Percentiles rank a stretch among this genome's conserved stretches.
Conservation (phyloP, 2,797 vertebrate species). For the Rachycentron canadum region DNA sequence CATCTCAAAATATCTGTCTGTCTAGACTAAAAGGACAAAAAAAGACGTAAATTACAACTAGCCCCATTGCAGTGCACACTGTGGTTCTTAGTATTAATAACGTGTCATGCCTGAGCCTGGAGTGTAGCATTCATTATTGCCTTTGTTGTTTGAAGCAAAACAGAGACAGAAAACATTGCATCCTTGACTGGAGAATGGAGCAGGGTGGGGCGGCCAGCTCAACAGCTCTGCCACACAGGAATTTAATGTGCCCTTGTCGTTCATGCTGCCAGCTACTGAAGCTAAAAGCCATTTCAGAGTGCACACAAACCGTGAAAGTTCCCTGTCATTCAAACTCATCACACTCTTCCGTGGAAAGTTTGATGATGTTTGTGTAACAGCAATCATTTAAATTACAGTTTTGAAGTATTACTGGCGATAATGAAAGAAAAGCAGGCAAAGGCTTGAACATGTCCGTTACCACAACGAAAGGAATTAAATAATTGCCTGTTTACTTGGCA, state of each 20-base stretch:
- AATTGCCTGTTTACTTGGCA: conserved; percentile 61
- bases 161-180: conserved; percentile 54
- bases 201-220: conserved; percentile 63
- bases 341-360: conserved; percentile 35
- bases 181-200: conserved; percentile 62
- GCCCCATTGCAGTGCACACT: conserved; percentile 2
- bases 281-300: conserved; percentile 27
- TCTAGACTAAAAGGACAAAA: conserved; percentile 39
- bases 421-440: conserved; percentile 49
- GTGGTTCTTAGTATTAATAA: conserved; percentile 47
- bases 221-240: conserved; percentile 48
- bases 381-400: conserved; percentile 66
- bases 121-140: conserved; percentile 56
- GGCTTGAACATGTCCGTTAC: conserved; percentile 53
- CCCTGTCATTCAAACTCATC: conserved; percentile 63
- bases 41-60: conserved; percentile 26
- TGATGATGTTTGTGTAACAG: conserved; percentile 48
- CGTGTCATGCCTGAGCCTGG: conserved; percentile 45
- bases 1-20: conserved; percentile 46
- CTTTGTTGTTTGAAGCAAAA: conserved; percentile 55
- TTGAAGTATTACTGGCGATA: conserved; percentile 31
- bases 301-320: conserved; percentile 35
- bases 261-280: conserved; percentile 29
- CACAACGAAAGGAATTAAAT: conserved; percentile 54
- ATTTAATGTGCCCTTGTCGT: conserved; percentile 37